phyloP scores from a whole-genome alignment of 1,140 invertebrate genomes.

The Calosoma granatense region DNA sequence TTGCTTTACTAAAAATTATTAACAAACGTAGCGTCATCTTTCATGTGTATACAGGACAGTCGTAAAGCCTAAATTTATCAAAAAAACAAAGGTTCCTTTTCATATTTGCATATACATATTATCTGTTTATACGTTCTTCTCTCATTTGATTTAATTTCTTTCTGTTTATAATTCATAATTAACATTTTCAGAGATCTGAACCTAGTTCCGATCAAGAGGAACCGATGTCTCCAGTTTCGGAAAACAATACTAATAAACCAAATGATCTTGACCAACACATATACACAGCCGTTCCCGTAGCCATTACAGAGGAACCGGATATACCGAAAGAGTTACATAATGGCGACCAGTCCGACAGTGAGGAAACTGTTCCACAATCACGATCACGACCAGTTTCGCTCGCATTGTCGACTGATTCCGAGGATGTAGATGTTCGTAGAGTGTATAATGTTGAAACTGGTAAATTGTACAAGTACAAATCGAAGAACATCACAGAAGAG shows the following conservation, averaged over 20 bases:
- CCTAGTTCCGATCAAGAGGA: not conserved
- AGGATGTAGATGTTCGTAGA: constrained; percentile 6
- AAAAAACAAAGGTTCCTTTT: too few relatives aligned
- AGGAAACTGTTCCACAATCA: not conserved
- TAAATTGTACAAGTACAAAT: constrained; percentile 2
- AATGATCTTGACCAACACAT: not conserved
- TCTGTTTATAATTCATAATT: too few relatives aligned
- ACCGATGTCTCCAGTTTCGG: not conserved
- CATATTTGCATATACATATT: too few relatives aligned
- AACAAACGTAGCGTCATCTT: too few relatives aligned
- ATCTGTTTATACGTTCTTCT: too few relatives aligned
- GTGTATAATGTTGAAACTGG: constrained; percentile 9
- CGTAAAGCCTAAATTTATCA: too few relatives aligned
- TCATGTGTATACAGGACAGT: too few relatives aligned
- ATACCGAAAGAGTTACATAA: too few relatives aligned
- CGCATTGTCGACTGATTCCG: constrained; percentile 10
- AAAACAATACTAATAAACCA: not conserved
- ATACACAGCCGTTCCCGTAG: not conserved
- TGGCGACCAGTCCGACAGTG: not conserved
- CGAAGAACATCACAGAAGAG: constrained; percentile 10
- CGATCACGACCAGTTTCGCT: not conserved
- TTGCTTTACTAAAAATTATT: too few relatives aligned
- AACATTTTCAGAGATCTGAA: not conserved
- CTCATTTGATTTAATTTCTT: too few relatives aligned
- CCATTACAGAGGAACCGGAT: not conserved